Evolutionary conservation across 1,140 invertebrate genomes (phyloP), one percentile per base, ranked within the genome.

Genomic region (Babylonia areolata): DNA sequence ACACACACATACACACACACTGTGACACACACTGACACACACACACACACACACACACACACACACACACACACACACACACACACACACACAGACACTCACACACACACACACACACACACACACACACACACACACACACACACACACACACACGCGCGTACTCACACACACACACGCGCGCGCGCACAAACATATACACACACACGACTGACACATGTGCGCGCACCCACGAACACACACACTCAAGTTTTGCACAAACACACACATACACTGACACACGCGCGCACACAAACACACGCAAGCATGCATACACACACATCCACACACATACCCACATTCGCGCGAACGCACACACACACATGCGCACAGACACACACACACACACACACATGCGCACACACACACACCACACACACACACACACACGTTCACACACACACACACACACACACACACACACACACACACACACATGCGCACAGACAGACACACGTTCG

Each of bases 71-170:
- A 64, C 58, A 64, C 58, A 64, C 58, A 64, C 58, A 64, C 58
- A 64, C 58, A 64, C 58, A 64, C 58, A 64, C 58, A 64, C 58
- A 64, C 58, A 64, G 15, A 64, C 58, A 0, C 40, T 12, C 40
- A 1, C 75, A 33, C 75, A 37, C 35, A 42, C 35, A 23, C 15
- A 20, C 35, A 39, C 35, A 39, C 35, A 20, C 75, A 78, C 75
- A 78, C 58, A 28, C 58, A 69, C 58, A 69, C 58, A 69, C 58
- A 69, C 58, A 69, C 58, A 69, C 58, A 69, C 58, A 69, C 58
- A 69, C 58, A 37, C 75, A 78, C 20, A 78, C 75, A 78, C 40
- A 28, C 40, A 39, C 35, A 42, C 75, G 15, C 40, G 20, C 40
- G 20, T 35, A 42, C 33, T 20, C 40, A 78, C 75, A 39, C 40